Evolutionary conservation across 2,888 invertebrate species (phyloP).

Genomic region (Chorisops tibialis): DNA sequence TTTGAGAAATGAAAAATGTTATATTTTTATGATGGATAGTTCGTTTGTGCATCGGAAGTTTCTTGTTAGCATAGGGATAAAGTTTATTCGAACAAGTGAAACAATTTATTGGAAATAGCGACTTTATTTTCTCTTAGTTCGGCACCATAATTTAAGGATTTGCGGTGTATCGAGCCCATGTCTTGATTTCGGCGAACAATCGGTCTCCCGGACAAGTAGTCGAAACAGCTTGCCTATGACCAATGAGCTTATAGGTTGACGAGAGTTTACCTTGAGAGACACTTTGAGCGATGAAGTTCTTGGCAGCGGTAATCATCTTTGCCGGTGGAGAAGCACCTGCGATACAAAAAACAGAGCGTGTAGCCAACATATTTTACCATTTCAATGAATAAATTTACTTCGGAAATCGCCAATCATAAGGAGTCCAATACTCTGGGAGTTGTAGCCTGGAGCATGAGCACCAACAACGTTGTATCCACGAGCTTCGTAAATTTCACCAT

Average conservation of each 20-base stretch:
- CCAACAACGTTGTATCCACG: conserved; percentile 45
- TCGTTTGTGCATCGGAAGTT: too few relatives aligned
- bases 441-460: conserved; percentile 45
- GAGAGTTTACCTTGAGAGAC: conserved; percentile 40
- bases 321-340: conserved; percentile 38
- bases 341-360: conserved; percentile 43
- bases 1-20: too few relatives aligned
- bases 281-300: conserved; percentile 40
- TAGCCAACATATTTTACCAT: not conserved
- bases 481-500: conserved; percentile 47
- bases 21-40: too few relatives aligned
- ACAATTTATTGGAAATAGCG: too few relatives aligned
- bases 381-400: not conserved
- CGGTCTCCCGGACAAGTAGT: conserved; percentile 47
- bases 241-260: conserved; percentile 41
- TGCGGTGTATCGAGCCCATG: conserved; percentile 45
- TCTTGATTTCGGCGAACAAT: conserved; percentile 43
- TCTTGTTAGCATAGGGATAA: too few relatives aligned
- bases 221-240: conserved; percentile 45
- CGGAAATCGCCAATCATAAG: conserved; percentile 42
- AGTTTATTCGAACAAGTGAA: too few relatives aligned
- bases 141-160: conserved; percentile 29
- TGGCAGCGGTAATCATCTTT: conserved; percentile 39
- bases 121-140: not conserved
- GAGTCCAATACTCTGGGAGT: conserved; percentile 45